Conservation (phyloP, 1,140 invertebrate species). For the Nixonia krombeini region DNA sequence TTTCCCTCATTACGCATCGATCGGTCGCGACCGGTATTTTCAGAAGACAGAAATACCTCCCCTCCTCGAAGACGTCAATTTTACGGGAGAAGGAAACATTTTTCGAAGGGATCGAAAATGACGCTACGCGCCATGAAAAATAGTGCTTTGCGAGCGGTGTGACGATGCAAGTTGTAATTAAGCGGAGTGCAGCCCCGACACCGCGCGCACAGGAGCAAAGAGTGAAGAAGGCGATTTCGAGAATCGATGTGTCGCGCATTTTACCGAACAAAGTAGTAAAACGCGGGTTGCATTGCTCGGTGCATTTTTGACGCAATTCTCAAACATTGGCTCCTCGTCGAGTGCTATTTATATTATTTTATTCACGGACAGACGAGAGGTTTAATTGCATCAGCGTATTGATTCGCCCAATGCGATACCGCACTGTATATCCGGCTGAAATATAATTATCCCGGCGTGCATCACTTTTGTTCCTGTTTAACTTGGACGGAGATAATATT, state of each 20-base stretch:
- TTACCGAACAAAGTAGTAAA: too few species aligned
- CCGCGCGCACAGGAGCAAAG: too few species aligned
- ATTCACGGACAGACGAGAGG: slow-evolving; percentile 10
- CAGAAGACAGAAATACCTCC: too few species aligned
- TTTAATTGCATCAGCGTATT: slow-evolving; percentile 38
- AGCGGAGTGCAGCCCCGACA: slow-evolving; percentile 33
- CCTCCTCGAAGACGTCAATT: too few species aligned
- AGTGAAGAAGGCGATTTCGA: too few species aligned
- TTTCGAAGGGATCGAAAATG: slow-evolving; percentile 6
- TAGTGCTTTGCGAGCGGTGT: slow-evolving; percentile 37
- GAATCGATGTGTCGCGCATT: too few species aligned
- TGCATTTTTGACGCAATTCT: neutral
- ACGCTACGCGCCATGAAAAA: slow-evolving; percentile 30
- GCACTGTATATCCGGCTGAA: slow-evolving; percentile 15
- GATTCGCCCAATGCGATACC: slow-evolving; percentile 26
- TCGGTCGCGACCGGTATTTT: too few species aligned
- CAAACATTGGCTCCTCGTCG: too few species aligned
- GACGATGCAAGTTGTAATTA: slow-evolving; percentile 33
- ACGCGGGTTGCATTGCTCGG: slow-evolving; percentile 22
- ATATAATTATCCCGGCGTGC: slow-evolving; percentile 36
- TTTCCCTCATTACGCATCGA: too few species aligned
- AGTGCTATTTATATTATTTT: too few species aligned
- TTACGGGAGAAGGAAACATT: too few species aligned
- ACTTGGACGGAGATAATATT: slow-evolving; percentile 39
- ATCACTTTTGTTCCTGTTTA: slow-evolving; percentile 40